These are phyloP conservation scores for Altica lythri DNA, from an alignment of 2,888 invertebrate species.

Conservation along the genomic window DNA sequence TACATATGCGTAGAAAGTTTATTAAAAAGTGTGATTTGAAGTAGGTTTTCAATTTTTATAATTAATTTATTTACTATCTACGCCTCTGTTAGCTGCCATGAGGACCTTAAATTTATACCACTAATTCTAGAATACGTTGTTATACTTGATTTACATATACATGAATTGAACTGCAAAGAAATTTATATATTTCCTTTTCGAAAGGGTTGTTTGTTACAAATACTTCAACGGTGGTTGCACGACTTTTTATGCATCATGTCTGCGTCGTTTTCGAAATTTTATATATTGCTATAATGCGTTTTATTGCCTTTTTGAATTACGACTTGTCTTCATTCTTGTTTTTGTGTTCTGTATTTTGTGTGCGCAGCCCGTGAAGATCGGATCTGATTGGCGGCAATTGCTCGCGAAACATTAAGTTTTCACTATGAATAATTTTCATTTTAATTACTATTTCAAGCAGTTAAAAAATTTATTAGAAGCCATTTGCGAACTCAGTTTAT, in stretches of 20 bases:
- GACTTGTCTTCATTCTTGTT: conserved; percentile 21
- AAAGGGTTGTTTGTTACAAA: conserved; percentile 35
- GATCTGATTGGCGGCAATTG: conserved; percentile 4
- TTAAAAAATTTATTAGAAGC: too few relatives aligned
- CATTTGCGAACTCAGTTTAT: too few relatives aligned
- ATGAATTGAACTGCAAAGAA: conserved; percentile 38
- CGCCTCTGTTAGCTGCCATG: conserved; percentile 15
- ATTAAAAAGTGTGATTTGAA: too few relatives aligned
- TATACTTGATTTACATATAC: conserved; percentile 37
- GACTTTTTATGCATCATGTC: conserved; percentile 35
- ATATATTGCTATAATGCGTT: conserved; percentile 25
- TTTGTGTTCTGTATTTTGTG: too few relatives aligned
- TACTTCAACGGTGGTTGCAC: conserved; percentile 33
- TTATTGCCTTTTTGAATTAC: conserved; percentile 26
- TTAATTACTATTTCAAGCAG: too few relatives aligned
- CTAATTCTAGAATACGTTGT: conserved; percentile 36
- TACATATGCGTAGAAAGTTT: too few relatives aligned
- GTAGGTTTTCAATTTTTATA: too few relatives aligned
- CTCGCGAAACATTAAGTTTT: not conserved
- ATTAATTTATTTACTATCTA: too few relatives aligned
- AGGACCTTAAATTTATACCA: conserved; percentile 33
- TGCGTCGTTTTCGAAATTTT: conserved; percentile 22
- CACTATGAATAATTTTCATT: too few relatives aligned
- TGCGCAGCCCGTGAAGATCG: too few relatives aligned
- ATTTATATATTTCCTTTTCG: conserved; percentile 40